These are phyloP conservation scores for Psix sp. DNA, from an alignment of 1,140 invertebrate species.

Conservation along the genomic window DNA sequence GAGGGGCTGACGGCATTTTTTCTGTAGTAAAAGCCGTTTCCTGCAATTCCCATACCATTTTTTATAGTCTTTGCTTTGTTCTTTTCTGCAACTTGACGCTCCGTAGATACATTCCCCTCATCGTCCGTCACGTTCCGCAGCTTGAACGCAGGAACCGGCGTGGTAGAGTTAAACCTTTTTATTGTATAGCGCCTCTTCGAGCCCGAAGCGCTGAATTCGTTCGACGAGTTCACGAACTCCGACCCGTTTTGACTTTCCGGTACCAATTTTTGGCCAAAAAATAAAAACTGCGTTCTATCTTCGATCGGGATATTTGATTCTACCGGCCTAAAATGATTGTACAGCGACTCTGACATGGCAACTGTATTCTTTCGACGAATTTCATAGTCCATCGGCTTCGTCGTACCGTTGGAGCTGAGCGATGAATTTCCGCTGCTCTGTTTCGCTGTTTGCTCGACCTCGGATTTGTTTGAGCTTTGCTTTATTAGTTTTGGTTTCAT, in stretches of 20 bases:
- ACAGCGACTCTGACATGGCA: conserved; percentile 79
- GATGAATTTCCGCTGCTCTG: not conserved
- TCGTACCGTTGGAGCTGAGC: conserved; percentile 20
- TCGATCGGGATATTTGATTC: conserved; percentile 81
- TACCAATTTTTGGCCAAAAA: conserved; percentile 82
- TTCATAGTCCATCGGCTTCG: conserved; percentile 57
- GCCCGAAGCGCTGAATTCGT: conserved; percentile 42
- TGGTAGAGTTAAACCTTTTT: conserved; percentile 62
- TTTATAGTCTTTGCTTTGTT: conserved; percentile 67
- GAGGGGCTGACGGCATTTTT: conserved; percentile 59
- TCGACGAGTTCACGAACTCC: conserved; percentile 47
- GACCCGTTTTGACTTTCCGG: conserved; percentile 63
- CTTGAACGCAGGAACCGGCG: conserved; percentile 40
- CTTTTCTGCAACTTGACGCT: conserved; percentile 65
- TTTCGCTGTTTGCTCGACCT: conserved; percentile 15
- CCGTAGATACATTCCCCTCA: conserved; percentile 66
- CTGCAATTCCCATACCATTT: conserved; percentile 56
- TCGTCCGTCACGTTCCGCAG: conserved; percentile 55
- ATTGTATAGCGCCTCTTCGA: conserved; percentile 66
- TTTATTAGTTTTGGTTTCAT: conserved; percentile 19
- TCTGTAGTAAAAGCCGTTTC: conserved; percentile 61
- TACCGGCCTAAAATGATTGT: conserved; percentile 81
- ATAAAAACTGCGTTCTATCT: conserved; percentile 83
- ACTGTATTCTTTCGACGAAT: conserved; percentile 70
- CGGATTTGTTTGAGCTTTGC: conserved; percentile 13